Evolutionary conservation across 1,140 invertebrate genomes (phyloP).

Genomic region (Apis florea): DNA sequence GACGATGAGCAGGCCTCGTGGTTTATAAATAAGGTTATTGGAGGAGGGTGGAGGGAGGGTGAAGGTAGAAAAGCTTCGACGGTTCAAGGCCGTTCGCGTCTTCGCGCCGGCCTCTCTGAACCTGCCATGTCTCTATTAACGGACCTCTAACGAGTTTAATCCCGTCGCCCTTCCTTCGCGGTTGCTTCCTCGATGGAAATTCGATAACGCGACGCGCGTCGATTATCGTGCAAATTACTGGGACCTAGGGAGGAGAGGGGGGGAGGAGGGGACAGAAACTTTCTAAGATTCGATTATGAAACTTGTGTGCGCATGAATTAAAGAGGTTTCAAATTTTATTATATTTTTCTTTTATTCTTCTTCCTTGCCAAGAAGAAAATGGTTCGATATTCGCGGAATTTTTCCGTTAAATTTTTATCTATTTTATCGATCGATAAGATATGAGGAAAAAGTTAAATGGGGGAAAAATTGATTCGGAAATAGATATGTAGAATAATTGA

Average conservation of each 20-base stretch:
- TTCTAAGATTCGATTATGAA: too few relatives aligned
- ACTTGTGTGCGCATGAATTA: too few relatives aligned
- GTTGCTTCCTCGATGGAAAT: conserved; percentile 2
- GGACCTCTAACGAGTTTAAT: conserved; percentile 11
- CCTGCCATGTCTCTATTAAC: conserved; percentile 28
- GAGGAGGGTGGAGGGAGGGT: background rate
- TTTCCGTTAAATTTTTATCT: too few relatives aligned
- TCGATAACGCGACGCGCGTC: background rate
- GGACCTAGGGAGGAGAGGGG: background rate
- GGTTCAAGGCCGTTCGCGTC: conserved; percentile 14
- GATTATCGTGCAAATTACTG: background rate
- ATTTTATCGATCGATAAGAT: too few relatives aligned
- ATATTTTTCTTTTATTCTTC: too few relatives aligned
- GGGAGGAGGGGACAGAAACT: background rate
- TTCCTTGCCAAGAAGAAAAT: too few relatives aligned
- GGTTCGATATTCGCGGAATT: too few relatives aligned
- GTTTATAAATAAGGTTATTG: conserved; percentile 24
- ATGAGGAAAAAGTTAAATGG: too few relatives aligned
- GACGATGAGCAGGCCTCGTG: background rate
- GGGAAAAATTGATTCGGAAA: too few relatives aligned
- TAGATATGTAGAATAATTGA: too few relatives aligned
- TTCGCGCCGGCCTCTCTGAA: background rate
- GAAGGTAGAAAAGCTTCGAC: conserved; percentile 19
- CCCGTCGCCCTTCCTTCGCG: background rate
- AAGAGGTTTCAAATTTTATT: too few relatives aligned